These are phyloP conservation scores for Cephus pygmeus DNA, from an alignment of 2,888 invertebrate genomes.

Conservation along the genomic window DNA sequence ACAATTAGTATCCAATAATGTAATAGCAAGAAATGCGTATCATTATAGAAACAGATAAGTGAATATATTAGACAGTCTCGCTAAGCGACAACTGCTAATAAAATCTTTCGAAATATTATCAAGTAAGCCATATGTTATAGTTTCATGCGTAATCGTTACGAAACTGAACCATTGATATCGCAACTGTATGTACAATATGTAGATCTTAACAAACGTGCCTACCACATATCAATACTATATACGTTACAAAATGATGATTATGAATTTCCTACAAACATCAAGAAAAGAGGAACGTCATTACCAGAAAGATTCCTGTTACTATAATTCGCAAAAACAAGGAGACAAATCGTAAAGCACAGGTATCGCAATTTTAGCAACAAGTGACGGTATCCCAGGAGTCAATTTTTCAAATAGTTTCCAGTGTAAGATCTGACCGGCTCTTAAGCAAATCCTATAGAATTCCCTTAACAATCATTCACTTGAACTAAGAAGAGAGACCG, in stretches of 20 bases:
- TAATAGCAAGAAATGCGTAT: not conserved
- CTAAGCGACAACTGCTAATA: not conserved
- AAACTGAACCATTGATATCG: too few relatives aligned
- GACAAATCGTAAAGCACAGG: not conserved
- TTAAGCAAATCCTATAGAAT: not conserved
- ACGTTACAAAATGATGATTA: not conserved
- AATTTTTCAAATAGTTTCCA: not conserved
- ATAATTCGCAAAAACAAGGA: not conserved
- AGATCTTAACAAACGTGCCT: not conserved
- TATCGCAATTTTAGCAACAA: not conserved
- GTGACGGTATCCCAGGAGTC: not conserved
- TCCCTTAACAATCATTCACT: not conserved
- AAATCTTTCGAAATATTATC: not conserved
- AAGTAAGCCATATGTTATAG: not conserved
- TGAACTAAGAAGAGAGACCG: not conserved
- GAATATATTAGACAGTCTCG: not conserved
- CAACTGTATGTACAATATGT: too few relatives aligned
- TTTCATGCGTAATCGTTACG: not conserved
- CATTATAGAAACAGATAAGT: not conserved
- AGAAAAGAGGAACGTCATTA: not conserved
- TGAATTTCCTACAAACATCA: not conserved
- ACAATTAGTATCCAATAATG: not conserved
- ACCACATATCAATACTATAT: not conserved
- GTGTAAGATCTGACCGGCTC: not conserved
- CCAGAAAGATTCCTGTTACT: not conserved